phyloP scores from a whole-genome alignment of 1,140 invertebrate genomes.

The Euglossa dilemma region DNA sequence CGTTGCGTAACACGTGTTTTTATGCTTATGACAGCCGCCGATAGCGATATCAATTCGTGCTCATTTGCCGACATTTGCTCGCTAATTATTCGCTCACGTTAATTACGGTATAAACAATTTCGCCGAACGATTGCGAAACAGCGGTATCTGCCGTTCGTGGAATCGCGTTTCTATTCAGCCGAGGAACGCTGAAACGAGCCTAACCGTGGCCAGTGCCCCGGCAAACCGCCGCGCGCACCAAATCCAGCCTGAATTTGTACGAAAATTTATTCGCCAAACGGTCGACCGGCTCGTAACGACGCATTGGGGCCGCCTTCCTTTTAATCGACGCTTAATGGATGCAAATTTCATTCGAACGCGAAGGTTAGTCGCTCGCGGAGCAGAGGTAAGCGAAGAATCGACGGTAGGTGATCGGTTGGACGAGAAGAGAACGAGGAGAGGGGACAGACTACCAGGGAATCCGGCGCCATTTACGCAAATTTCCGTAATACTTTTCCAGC shows the following conservation, averaged over 20 bases:
- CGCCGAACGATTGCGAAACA: conserved; percentile 6
- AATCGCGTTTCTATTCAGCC: conserved; percentile 3
- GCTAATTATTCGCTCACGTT: conserved; percentile 47
- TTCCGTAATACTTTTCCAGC: conserved; percentile 20
- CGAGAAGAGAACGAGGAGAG: not conserved
- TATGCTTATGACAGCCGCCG: conserved; percentile 21
- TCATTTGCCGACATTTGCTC: not conserved
- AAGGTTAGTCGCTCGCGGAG: conserved; percentile 2
- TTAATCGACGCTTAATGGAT: conserved; percentile 42
- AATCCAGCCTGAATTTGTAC: not conserved
- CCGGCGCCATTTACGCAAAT: conserved; percentile 8
- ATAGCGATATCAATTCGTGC: conserved; percentile 32
- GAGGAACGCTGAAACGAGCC: not conserved
- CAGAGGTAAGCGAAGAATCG: not conserved
- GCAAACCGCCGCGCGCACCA: not conserved
- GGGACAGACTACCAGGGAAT: not conserved
- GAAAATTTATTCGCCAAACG: conserved; percentile 9
- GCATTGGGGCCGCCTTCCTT: not conserved
- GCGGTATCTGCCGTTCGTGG: not conserved
- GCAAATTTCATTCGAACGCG: conserved; percentile 37
- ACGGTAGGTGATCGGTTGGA: not conserved
- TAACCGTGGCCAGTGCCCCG: not conserved
- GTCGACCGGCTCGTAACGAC: not conserved
- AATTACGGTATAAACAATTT: conserved; percentile 42
- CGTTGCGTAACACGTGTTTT: conserved; percentile 43